Conservation (phyloP, 2,797 vertebrate genomes). For the Chelidonichthys spinosus region DNA sequence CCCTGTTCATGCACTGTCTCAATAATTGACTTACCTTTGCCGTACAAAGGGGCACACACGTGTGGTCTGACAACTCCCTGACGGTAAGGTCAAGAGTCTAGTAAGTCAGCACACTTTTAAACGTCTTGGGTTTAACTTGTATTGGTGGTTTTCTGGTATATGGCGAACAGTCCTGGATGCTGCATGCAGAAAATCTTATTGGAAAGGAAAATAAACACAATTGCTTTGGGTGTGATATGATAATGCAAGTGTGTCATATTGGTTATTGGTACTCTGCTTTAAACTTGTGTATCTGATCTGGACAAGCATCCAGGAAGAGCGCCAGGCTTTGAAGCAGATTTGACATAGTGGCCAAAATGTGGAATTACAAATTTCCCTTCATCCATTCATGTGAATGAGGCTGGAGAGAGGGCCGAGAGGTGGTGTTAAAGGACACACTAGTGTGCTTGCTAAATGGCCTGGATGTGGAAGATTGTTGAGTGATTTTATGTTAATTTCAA, state of each 20-base stretch:
- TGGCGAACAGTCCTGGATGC: conserved; percentile 39
- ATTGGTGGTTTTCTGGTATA: conserved; percentile 59
- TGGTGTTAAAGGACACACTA: too few relatives aligned
- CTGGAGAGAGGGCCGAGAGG: too few relatives aligned
- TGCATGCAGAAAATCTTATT: conserved; percentile 50
- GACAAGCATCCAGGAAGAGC: not conserved
- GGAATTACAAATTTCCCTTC: too few relatives aligned
- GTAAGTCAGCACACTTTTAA: conserved; percentile 61
- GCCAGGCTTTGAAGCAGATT: too few relatives aligned
- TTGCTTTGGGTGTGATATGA: conserved; percentile 35
- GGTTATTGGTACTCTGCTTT: conserved; percentile 3
- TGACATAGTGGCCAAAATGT: too few relatives aligned
- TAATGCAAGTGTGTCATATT: conserved; percentile 17
- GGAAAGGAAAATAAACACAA: conserved; percentile 67
- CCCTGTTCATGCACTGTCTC: conserved; percentile 58
- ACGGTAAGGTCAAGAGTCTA: conserved; percentile 74
- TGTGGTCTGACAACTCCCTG: conserved; percentile 62
- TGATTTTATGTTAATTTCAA: too few relatives aligned
- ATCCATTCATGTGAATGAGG: too few relatives aligned
- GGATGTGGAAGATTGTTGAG: too few relatives aligned
- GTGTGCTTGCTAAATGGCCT: too few relatives aligned
- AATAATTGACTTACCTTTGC: conserved; percentile 62
- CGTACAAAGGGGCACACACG: conserved; percentile 44
- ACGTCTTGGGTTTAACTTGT: conserved; percentile 65
- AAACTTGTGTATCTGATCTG: conserved; percentile 17